Base-by-base conservation (phyloP, 2,888 invertebrate genomes). In the Proisotoma minuta region DNA sequence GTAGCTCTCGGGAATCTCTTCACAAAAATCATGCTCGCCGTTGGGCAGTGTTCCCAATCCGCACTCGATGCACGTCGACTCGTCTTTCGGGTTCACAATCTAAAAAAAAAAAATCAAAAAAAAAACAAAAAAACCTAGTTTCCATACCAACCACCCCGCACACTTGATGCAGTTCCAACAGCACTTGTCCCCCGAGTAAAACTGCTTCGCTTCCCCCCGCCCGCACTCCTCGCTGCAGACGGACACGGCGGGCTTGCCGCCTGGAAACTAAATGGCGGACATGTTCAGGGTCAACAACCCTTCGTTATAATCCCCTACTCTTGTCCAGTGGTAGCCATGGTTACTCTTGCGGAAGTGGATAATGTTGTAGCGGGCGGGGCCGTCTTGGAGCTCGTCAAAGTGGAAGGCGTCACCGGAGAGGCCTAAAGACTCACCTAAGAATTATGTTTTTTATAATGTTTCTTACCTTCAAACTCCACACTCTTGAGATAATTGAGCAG, bases 111-210 rank as follows among this genome's bases (percentile, higher is more conserved):
- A 15, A 57, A 50, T 57, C 20, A 43, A 26, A 26, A 51, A n/a
- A 43, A 52, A 34, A 34, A 34, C 18, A n/a, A n/a, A n/a, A n/a
- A n/a, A n/a, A n/a, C n/a, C n/a, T n/a, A n/a, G n/a, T n/a, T n/a
- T n/a, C 76, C 78, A 78, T 77, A 86, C 88, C 85, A 92, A 89
- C 80, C 91, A 91, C 76, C 86, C 86, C 51, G 88, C 85, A 78
- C 95, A 93, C 78, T 89, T 89, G 80, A 89, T 88, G 79, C 93
- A 94, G 77, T 91, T 91, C 92, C 93, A 94, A 78, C 93, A 94
- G 78, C 93, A 93, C 77, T 88, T 89, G 78, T 93, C 92, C 0
- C 92, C 93, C 77, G 92, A 92, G 50, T 92, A 88, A 78, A 91
- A 91, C 78, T 90, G 89, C 81, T 91, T 92, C 64, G 92, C 93